These are phyloP conservation scores for Myrmecobius fasciatus DNA, from an alignment of 2,113 vertebrate species.

Conservation along the genomic window DNA sequence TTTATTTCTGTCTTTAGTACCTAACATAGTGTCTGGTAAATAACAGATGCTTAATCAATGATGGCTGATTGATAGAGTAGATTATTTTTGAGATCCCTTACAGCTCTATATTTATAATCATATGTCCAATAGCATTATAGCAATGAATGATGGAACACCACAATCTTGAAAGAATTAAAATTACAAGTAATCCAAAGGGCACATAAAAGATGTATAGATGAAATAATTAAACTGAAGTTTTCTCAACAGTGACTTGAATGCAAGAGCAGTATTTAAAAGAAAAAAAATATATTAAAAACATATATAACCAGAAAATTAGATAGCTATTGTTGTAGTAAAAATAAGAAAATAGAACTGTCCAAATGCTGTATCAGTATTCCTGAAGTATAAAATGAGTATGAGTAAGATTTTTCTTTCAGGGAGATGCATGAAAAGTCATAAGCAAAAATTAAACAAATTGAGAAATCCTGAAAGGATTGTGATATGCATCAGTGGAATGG, in stretches of 20 bases:
- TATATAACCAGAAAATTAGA: background rate
- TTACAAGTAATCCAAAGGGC: background rate
- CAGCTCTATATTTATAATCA: background rate
- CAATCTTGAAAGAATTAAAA: background rate
- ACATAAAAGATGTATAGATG: background rate
- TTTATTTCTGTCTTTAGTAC: background rate
- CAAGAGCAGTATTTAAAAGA: background rate
- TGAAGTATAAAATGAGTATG: background rate
- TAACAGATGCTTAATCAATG: background rate
- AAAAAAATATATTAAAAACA: background rate
- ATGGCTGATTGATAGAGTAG: background rate
- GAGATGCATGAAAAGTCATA: background rate
- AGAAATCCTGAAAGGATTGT: background rate
- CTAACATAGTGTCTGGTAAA: background rate
- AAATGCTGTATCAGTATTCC: background rate
- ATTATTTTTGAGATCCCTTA: background rate
- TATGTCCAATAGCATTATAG: background rate
- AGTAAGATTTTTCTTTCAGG: background rate
- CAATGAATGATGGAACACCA: background rate
- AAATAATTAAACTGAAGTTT: background rate
- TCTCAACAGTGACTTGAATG: background rate
- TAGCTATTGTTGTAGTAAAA: background rate
- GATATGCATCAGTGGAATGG: background rate
- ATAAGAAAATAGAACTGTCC: background rate
- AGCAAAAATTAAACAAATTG: background rate